phyloP scores from a whole-genome alignment of 1,140 invertebrate species.

The Dreissena polymorpha region DNA sequence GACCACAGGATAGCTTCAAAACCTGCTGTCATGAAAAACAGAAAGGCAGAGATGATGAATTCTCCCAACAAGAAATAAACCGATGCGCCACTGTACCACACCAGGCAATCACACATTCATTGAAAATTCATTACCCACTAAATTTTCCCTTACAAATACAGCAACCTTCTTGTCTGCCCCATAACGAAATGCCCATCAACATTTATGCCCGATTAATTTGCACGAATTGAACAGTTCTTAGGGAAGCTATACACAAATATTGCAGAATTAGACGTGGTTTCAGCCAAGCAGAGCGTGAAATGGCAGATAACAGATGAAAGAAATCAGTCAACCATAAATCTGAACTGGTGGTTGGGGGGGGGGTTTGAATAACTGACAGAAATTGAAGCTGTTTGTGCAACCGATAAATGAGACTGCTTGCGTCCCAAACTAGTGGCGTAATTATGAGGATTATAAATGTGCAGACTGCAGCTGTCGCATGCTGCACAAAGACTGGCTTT shows the following conservation, averaged over 20 bases:
- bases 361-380: too few relatives aligned
- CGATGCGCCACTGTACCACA: background rate
- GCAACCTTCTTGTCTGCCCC: background rate
- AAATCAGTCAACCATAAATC: too few relatives aligned
- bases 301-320: background rate
- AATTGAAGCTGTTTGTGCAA: too few relatives aligned
- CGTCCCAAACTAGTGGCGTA: too few relatives aligned
- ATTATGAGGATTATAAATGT: too few relatives aligned
- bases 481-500: too few relatives aligned
- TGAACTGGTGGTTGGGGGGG: too few relatives aligned
- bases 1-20: too few relatives aligned
- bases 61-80: conserved; percentile 1
- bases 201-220: conserved; percentile 8
- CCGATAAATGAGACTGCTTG: too few relatives aligned
- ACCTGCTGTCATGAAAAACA: background rate
- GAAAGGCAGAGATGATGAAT: background rate
- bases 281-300: conserved; percentile 11
- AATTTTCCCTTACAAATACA: background rate
- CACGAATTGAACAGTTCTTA: conserved; percentile 40
- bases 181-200: background rate
- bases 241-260: conserved; percentile 23
- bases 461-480: too few relatives aligned
- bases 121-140: conserved; percentile 4
- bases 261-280: conserved; percentile 33
- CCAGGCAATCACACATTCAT: background rate